Conservation (phyloP, 2,797 vertebrate genomes). For the Urosaurus nigricauda region DNA sequence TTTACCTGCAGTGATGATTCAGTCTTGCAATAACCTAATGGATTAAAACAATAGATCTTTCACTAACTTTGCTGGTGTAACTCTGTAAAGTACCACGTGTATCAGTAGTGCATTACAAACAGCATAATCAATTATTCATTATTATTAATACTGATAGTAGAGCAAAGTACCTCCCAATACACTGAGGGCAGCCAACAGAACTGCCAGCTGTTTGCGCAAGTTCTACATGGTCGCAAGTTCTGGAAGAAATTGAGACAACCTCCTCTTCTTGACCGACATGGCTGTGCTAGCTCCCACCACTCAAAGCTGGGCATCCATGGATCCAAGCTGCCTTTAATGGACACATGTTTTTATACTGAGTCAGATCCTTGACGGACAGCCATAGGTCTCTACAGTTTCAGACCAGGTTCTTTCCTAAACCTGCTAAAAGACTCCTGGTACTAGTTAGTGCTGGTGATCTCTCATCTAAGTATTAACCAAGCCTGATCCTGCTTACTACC, state of each 20-base stretch:
- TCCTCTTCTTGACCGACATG: not conserved
- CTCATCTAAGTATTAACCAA: no score
- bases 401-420: no score
- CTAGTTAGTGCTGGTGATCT: no score
- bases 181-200: not conserved
- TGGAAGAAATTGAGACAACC: no score
- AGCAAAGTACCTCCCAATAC: not conserved
- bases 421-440: no score
- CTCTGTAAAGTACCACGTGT: not conserved
- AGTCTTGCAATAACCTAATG: not conserved
- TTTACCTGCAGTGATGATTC: not conserved
- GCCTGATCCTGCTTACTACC: no score
- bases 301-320: not conserved
- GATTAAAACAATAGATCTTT: not conserved
- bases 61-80: not conserved
- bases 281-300: no score
- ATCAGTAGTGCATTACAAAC: not conserved
- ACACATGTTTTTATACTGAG: no score
- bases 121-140: not conserved
- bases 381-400: no score
- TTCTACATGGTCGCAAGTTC: not conserved
- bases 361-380: no score
- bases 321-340: not conserved
- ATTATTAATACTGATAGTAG: not conserved
- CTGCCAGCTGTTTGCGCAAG: not conserved